Conservation (phyloP, 2,888 invertebrate genomes). For the Zaprionus bogoriensis region DNA sequence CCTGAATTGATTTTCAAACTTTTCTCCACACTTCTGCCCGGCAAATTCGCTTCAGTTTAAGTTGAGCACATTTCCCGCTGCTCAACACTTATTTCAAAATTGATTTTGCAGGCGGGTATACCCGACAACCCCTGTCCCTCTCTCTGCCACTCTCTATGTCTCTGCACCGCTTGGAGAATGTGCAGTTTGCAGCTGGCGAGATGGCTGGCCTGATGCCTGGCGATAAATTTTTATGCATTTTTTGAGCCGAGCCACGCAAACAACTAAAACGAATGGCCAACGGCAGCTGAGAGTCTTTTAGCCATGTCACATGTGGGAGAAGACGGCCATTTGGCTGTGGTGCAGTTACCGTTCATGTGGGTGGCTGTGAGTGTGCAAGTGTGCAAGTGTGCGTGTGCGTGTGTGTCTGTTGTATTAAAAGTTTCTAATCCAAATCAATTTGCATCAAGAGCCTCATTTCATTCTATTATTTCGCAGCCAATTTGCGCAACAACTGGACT, state of each 20-base stretch:
- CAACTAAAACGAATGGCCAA: constrained; percentile 26
- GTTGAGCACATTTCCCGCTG: constrained; percentile 14
- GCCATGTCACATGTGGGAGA: constrained; percentile 37
- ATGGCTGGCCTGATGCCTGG: constrained; percentile 15
- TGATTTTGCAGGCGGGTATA: too few species aligned
- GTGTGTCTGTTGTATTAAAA: constrained; percentile 47
- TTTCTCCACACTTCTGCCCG: not conserved
- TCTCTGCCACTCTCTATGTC: too few species aligned
- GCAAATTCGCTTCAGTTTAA: constrained; percentile 4
- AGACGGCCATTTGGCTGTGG: constrained; percentile 5
- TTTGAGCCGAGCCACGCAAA: constrained; percentile 40
- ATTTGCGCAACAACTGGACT: constrained; percentile 62
- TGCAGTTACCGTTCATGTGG: too few species aligned
- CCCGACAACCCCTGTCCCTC: too few species aligned
- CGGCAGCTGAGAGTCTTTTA: constrained; percentile 33
- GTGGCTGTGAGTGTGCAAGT: constrained; percentile 1
- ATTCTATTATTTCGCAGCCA: constrained; percentile 81
- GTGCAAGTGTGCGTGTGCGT: constrained; percentile 10
- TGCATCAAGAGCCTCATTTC: constrained; percentile 81
- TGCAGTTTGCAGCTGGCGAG: not conserved
- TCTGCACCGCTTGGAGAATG: too few species aligned
- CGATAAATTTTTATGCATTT: constrained; percentile 65
- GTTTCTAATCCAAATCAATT: constrained; percentile 82
- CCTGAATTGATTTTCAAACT: not conserved
- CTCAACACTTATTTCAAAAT: constrained; percentile 28